Conservation (phyloP, 2,888 invertebrate genomes). For the Dioctria linearis region DNA sequence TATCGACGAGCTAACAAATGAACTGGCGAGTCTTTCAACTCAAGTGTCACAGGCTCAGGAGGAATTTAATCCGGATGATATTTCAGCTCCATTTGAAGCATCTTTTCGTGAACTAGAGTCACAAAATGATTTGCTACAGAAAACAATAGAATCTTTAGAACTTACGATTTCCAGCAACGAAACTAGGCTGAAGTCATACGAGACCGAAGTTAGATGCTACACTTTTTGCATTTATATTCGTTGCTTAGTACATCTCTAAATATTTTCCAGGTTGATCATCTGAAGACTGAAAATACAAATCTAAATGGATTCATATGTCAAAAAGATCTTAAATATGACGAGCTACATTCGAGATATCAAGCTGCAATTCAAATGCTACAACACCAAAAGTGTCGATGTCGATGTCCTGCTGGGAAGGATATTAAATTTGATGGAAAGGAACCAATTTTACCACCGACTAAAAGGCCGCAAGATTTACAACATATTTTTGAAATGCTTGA, state of each 20-base stretch:
- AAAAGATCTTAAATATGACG: slow-evolving; percentile 50
- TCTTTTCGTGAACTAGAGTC: slow-evolving; percentile 62
- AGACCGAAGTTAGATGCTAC: slow-evolving; percentile 48
- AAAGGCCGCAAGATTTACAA: slow-evolving; percentile 42
- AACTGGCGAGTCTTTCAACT: slow-evolving; percentile 66
- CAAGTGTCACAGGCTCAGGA: slow-evolving; percentile 66
- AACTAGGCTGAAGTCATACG: slow-evolving; percentile 34
- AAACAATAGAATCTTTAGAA: slow-evolving; percentile 60
- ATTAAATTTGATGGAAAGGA: slow-evolving; percentile 44
- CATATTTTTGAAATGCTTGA: slow-evolving; percentile 52
- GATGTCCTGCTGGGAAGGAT: slow-evolving; percentile 50
- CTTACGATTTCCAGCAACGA: slow-evolving; percentile 30
- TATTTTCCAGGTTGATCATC: slow-evolving; percentile 49
- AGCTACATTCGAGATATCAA: slow-evolving; percentile 42
- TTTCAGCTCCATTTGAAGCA: slow-evolving; percentile 59
- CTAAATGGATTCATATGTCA: slow-evolving; percentile 24
- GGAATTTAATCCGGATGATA: slow-evolving; percentile 59
- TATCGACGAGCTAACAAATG: slow-evolving; percentile 67
- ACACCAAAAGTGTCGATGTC: slow-evolving; percentile 33
- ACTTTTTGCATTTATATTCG: neutral
- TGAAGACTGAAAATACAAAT: slow-evolving; percentile 30
- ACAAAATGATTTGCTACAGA: slow-evolving; percentile 64
- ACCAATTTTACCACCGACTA: neutral
- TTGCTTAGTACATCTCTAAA: neutral
- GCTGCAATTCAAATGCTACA: slow-evolving; percentile 24